Conservation (phyloP, 2,888 invertebrate genomes). For the Parascotia fuliginaria region DNA sequence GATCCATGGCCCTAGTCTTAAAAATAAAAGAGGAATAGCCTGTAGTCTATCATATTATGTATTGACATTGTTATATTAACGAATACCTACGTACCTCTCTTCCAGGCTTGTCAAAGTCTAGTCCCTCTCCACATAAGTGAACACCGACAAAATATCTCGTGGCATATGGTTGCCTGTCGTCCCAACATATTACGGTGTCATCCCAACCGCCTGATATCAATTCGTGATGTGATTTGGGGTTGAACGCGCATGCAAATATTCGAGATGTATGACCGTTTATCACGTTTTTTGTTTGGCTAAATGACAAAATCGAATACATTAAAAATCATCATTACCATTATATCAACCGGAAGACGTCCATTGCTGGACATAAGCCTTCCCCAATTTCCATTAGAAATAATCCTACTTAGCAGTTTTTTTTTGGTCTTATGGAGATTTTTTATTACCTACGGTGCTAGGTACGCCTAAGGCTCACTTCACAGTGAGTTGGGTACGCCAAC, state of each 20-base stretch:
- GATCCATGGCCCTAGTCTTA: no score
- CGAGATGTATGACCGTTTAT: slow-evolving; percentile 88
- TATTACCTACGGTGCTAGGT: no score
- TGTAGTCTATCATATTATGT: no score
- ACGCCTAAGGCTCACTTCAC: no score
- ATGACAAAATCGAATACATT: background rate
- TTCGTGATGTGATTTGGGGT: slow-evolving; percentile 88
- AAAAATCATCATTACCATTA: background rate
- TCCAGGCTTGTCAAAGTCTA: slow-evolving; percentile 88
- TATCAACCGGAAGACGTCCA: no score
- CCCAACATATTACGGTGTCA: slow-evolving; percentile 88
- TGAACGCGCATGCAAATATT: slow-evolving; percentile 88
- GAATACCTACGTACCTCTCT: slow-evolving; percentile 77
- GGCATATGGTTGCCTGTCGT: slow-evolving; percentile 87
- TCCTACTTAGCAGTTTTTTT: no score
- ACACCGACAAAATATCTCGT: slow-evolving; percentile 85
- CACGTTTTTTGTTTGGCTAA: slow-evolving; percentile 74
- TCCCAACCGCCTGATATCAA: slow-evolving; percentile 90
- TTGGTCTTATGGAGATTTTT: no score
- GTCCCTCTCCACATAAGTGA: slow-evolving; percentile 88
- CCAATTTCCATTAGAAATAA: no score
- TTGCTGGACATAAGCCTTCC: no score
- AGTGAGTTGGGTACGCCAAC: no score
- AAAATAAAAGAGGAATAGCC: no score
- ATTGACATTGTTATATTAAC: no score